Evolutionary conservation across 2,797 vertebrate species (phyloP).

Genomic region (Serranus cabrilla): DNA sequence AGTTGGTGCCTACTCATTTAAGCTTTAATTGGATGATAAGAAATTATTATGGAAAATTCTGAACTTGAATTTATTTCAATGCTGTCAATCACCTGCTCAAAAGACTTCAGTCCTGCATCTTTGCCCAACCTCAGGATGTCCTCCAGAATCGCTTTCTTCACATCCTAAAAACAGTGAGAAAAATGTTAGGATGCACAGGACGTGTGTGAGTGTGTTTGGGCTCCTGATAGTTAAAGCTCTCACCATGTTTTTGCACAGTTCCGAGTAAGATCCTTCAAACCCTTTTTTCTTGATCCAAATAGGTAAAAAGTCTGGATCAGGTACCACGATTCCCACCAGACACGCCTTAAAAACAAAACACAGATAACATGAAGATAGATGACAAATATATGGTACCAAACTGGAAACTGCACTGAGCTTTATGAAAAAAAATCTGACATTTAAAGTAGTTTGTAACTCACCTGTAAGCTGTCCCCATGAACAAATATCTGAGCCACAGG

Average conservation of each 20-base stretch:
- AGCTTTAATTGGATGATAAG: not conserved
- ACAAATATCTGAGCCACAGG: conserved; percentile 94
- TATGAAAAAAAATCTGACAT: not conserved
- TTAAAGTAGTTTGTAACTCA: conserved; percentile 56
- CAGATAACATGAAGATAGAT: not conserved
- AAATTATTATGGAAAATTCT: not conserved
- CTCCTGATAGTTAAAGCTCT: conserved; percentile 7
- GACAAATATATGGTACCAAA: not conserved
- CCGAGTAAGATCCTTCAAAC: conserved; percentile 88
- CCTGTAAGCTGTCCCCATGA: conserved; percentile 97
- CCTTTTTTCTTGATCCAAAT: conserved; percentile 92
- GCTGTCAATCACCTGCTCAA: conserved; percentile 92
- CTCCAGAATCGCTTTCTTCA: conserved; percentile 91
- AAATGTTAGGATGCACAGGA: not conserved
- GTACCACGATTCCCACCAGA: conserved; percentile 92
- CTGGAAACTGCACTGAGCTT: not conserved
- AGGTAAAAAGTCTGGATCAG: conserved; percentile 90
- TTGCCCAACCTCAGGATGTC: conserved; percentile 92
- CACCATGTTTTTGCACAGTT: conserved; percentile 93
- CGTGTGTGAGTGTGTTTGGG: not conserved
- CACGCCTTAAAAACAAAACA: conserved; percentile 86
- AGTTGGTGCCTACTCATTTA: not conserved
- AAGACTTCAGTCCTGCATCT: conserved; percentile 94
- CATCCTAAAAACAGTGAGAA: conserved; percentile 81
- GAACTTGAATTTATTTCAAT: not conserved